Base-by-base conservation (phyloP, 1,140 invertebrate species). In the Ridgeia piscesae region DNA sequence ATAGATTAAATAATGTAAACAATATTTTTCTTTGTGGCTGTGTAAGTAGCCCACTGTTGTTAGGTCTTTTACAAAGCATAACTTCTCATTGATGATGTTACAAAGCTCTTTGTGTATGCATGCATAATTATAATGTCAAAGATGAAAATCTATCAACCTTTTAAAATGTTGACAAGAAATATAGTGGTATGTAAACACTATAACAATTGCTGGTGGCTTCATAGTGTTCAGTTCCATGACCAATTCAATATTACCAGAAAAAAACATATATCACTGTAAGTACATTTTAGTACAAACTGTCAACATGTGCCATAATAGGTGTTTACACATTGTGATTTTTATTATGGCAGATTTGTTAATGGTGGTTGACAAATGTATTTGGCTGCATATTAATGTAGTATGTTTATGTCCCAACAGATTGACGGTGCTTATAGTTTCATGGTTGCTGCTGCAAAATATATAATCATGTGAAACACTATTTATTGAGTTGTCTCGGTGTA, bases 381-480 rank as follows among this genome's bases (percentile, higher is more conserved):
- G 27, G 58, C 27, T 77, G 58, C 58, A 77, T 77, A 8, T 77
- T 14, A 77, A 31, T 77, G 58, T 31, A 31, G 27, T 77, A 21
- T 77, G 27, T 31, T 14, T 11, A 42, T 11, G 11, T 77, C 27
- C 27, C 14, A 77, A 77, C 58, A 77, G 58, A 77, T 77, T 77
- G 58, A 77, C 11, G 58, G 58, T 77, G 58, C 58, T 77, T 77
- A 77, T 77, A 31, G 58, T 77, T 77, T 77, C 27, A 77, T 77
- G 58, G 58, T 77, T 77, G 58, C 17, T 21, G 58, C 58, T 77
- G 58, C 6, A 77, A 77, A 77, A 8, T 77, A 77, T 77, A 77
- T 77, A 77, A 77, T 77, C 58, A 77, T 77, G 58, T 77, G 58
- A 77, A 77, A 77, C 58, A 77, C 58, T 77, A 77, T 77, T 77